Base-by-base conservation (phyloP, 2,797 vertebrate species). In the Glyptemys insculpta region DNA sequence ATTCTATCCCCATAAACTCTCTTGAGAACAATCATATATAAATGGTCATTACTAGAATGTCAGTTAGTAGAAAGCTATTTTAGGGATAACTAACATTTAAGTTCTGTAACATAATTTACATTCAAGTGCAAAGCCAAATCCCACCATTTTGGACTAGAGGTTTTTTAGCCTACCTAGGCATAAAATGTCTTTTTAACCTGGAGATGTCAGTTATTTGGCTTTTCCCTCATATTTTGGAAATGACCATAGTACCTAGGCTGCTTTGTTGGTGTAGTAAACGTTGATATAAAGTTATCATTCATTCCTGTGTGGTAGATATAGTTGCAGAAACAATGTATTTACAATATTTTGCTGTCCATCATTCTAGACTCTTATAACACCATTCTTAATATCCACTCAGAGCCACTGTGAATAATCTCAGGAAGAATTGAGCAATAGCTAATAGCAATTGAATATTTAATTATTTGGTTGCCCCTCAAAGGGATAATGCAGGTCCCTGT, bases 351-450 rank as follows among this genome's bases (percentile, higher is more conserved):
- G 91, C 76, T 37, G 72, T 54, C 90, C 41, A 91, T 31, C 29
- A 87, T 81, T 91, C 41, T 54, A 79, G 37, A 7, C 49, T 83
- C 47, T 81, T 72, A 80, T 44, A 25, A 54, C 83, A 93, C 50
- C 14, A 74, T 56, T 90, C 68, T 81, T 72, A 91, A 85, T 82
- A 65, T 90, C 84, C 18, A 90, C 56, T 92, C 49, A 56, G 79
- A 95, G 84, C 31, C 2, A 3, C 59, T 80, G 65, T 95, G 53
- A 94, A 92, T 72, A 86, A 91, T 89, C 52, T 96, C 94, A 92
- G 83, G 81, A 89, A 72, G 90, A 95, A 91, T 78, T 91, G 65
- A 92, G 54, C 29, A 91, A 81, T 93, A 95, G 92, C 74, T 94
- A 88, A 93, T 88, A 44, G 52, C n/a, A 97, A 53, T 9, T n/a